phyloP scores from a whole-genome alignment of 1,140 invertebrate genomes.

The Belonocnema kinseyi region DNA sequence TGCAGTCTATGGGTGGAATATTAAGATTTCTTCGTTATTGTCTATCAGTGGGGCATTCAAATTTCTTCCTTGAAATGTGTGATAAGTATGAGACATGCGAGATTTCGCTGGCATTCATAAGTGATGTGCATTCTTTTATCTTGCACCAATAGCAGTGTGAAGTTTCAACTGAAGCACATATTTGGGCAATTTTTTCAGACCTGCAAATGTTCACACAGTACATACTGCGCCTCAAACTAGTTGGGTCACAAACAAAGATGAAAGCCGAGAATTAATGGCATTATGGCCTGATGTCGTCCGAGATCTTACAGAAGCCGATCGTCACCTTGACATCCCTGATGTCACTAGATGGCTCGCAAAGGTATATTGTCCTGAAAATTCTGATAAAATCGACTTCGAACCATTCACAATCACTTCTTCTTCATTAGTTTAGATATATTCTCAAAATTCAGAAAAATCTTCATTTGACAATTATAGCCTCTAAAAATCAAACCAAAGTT shows the following conservation, averaged over 20 bases:
- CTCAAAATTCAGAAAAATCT: constrained; percentile 18
- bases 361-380: constrained; percentile 71
- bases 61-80: constrained; percentile 18
- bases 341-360: constrained; percentile 87
- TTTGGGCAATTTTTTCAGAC: constrained; percentile 45
- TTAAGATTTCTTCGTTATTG: background rate
- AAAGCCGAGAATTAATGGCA: constrained; percentile 90
- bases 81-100: constrained; percentile 25
- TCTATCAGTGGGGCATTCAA: background rate
- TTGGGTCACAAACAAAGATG: constrained; percentile 83
- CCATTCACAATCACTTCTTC: background rate
- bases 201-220: constrained; percentile 52
- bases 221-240: constrained; percentile 77
- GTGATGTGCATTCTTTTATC: background rate
- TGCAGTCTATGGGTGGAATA: background rate
- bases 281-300: constrained; percentile 90
- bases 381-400: background rate
- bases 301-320: constrained; percentile 85
- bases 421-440: constrained; percentile 15
- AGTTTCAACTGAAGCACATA: background rate
- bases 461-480: background rate
- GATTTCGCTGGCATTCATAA: constrained; percentile 33
- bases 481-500: too few relatives aligned
- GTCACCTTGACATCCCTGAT: constrained; percentile 84
- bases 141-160: background rate